These are phyloP conservation scores for Tenthredo notha DNA, from an alignment of 2,888 invertebrate species.

Conservation along the genomic window DNA sequence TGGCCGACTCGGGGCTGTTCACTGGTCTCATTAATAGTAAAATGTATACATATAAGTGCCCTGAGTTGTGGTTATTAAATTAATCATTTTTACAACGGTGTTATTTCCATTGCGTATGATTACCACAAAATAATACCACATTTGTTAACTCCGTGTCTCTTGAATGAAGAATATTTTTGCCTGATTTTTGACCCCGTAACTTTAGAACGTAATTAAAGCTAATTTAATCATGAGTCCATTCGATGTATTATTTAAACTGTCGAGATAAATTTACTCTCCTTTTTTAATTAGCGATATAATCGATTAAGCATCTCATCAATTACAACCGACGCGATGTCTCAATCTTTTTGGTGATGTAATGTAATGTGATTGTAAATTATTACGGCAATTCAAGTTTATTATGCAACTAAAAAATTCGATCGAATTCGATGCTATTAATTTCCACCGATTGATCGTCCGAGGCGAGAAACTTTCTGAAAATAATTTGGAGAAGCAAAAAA, in stretches of 20 bases:
- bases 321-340: background rate
- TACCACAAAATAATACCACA: background rate
- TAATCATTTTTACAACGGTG: background rate
- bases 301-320: background rate
- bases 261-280: background rate
- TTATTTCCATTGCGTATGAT: background rate
- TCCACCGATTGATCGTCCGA: background rate
- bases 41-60: background rate
- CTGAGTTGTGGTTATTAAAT: background rate
- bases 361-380: too few species aligned
- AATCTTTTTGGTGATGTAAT: too few species aligned
- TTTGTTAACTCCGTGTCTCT: background rate
- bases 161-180: background rate
- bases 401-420: background rate
- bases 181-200: background rate
- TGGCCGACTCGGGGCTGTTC: background rate
- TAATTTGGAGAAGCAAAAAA: background rate
- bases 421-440: background rate
- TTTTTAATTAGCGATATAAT: background rate
- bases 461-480: background rate
- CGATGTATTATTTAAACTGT: background rate
- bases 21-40: slow-evolving; percentile 5
- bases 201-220: background rate
- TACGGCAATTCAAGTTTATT: background rate
- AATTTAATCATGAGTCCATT: background rate